Base-by-base conservation (phyloP, 2,797 vertebrate species). In the Lindbergichthys nudifrons region DNA sequence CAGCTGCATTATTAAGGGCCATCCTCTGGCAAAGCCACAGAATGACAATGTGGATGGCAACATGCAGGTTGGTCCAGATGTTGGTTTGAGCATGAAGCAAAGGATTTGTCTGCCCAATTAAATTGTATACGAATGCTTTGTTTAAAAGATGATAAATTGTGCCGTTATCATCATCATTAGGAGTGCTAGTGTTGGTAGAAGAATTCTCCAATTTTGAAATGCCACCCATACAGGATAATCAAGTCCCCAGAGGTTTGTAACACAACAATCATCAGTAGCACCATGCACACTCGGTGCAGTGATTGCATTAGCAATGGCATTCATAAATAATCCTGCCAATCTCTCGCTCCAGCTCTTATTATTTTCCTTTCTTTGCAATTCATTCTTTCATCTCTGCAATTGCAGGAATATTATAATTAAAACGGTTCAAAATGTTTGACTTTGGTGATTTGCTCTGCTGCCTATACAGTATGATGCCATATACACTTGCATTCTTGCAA, bases 231-330 rank as follows among this genome's bases (percentile, higher is more conserved):
- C 60, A 76, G 68, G 60, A 66, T 85, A 82, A 86, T 86, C 78
- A 88, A 82, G 82, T 72, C 77, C 68, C 77, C 59, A 73, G 73
- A 86, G 67, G 52, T 70, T 76, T 83, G 63, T 46, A 73, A 73
- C 71, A 72, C 80, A 81, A 73, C 75, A 78, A 46, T 87, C 80
- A 82, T 76, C 78, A 80, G 65, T 13, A 53, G 65, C 84, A 83
- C 60, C 21, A 52, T 63, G 70, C 77, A 77, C 69, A 42, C 58
- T 59, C 39, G 18, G 30, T 60, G 83, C 73, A 58, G 69, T 82
- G 85, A 88, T 88, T 88, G 74, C 79, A 87, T 83, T 88, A 75
- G 65, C 32, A 23, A 73, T 84, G 75, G 56, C 66, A 75, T 88
- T 78, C 71, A 58, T 36, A 72, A 85, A 77, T 70, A 77, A 57